Evolutionary conservation across 2,113 vertebrate genomes (phyloP), one percentile per base, ranked within the genome.

Genomic region (Chaetodon trifascialis): DNA sequence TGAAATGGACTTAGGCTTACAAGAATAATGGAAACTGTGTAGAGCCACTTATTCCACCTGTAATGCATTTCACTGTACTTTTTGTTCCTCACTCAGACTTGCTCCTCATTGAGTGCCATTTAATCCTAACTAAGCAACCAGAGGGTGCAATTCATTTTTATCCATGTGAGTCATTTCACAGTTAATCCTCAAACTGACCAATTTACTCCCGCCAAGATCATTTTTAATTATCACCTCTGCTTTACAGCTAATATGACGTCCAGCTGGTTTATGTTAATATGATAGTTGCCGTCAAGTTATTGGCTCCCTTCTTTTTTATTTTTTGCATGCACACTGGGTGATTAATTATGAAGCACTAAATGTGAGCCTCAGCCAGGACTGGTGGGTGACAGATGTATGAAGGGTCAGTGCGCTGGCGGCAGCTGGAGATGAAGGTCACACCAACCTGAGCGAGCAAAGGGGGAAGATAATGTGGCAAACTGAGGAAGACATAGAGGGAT

Each of bases 391-490:
- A 93, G 92, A 94, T 93, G 92, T 83, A 90, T 80, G 87, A 91
- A 79, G 94, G 91, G 93, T 95, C 93, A 89, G 82, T 55, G 60
- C 89, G 65, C 82, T 91, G 91, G 86, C 84, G 88, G 90, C 95
- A 94, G 93, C 94, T 95, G 93, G 93, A 94, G 83, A 91, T 82
- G 88, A 95, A 95, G 95, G 95, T 95, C 93, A 94, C 42, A 49
- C 42, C 84, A 94, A 92, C 89, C 89, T 89, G 90, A 73, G 86
- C 82, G 67, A 72, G 79, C 51, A 47, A 81, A 76, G 67, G 25
- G 49, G 30, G 65, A 78, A 69, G 64, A 72, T 89, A 63, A 84
- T 63, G 76, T 80, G 65, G 69, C 64, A 65, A 83, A 73, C 73
- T 42, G 72, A 66, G 66, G 74, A 84, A 79, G 72, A 71, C 80